phyloP scores from a whole-genome alignment of 2,797 vertebrate genomes.

The Halcyon chelicuti region DNA sequence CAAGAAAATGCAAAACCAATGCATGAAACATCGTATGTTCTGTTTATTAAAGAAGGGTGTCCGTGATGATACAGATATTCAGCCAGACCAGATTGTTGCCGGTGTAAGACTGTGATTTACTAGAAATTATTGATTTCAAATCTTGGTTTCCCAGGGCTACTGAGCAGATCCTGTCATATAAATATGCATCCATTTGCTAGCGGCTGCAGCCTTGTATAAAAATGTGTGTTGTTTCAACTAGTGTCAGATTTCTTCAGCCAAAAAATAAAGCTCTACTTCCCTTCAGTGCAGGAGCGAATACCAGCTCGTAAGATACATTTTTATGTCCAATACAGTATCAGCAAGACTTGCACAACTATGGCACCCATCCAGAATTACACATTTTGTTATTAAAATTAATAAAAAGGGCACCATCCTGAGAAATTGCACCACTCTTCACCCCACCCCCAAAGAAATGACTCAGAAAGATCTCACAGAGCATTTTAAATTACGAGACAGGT shows the following conservation, averaged over 20 bases:
- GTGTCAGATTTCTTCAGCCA: constrained; percentile 26
- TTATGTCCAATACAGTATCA: background rate
- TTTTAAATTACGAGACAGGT: background rate
- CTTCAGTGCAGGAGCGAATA: background rate
- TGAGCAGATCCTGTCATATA: constrained; percentile 51
- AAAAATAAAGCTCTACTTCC: constrained; percentile 1
- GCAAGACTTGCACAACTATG: background rate
- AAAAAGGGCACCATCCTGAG: background rate
- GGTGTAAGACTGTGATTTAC: constrained; percentile 73
- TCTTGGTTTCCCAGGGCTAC: constrained; percentile 75
- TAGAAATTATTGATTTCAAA: constrained; percentile 77
- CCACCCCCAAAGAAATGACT: background rate
- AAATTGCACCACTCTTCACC: background rate
- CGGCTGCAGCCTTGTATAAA: constrained; percentile 34
- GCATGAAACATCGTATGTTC: background rate
- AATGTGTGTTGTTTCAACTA: constrained; percentile 3
- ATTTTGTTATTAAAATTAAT: background rate
- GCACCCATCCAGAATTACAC: background rate
- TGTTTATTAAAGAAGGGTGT: constrained; percentile 57
- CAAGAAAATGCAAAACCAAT: constrained; percentile 44
- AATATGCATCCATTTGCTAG: constrained; percentile 57
- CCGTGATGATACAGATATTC: constrained; percentile 67
- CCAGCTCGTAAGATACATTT: background rate
- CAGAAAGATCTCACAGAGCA: background rate
- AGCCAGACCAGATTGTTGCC: constrained; percentile 57